Base-by-base conservation (phyloP, 2,113 vertebrate genomes). In the Regulus satrapa region DNA sequence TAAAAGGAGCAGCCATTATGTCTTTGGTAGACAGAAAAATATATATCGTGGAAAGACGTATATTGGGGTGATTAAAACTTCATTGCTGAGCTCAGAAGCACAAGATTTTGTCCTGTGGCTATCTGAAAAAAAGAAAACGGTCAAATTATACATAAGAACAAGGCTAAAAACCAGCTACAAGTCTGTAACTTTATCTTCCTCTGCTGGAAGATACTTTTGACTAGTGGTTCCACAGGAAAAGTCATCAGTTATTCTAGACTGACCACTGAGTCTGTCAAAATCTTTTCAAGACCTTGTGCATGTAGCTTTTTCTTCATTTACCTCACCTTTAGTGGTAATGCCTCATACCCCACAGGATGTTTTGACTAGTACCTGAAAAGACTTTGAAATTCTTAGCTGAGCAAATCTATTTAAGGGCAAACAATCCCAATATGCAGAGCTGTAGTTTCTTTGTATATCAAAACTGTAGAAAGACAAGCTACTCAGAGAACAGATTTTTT, bases 1-100 rank as follows among this genome's bases (percentile, higher is more conserved):
- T 99, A 98, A 98, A 98, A 98, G 97, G 82, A 97, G 97, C 81
- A 98, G 98, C 98, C 98, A 96, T 96, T 97, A 97, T 95, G 98
- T 98, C 98, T 97, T 97, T 74, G 77, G 98, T 94, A 98, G 98
- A 98, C 98, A 97, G 98, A 96, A 97, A 97, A 98, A 97, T 98
- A 97, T 95, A 98, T 92, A 95, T 95, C 67, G 71, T 95, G 90
- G 95, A 95, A 97, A 89, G 79, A 97, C 97, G 98, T 95, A 91
- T 96, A 97, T 97, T 96, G 89, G 94, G 84, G 97, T 96, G 97
- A 97, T 97, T 98, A 97, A 98, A 97, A 94, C 89, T 97, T 96
- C 96, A 97, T 95, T 91, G 96, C 95, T 94, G 88, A 95, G 82
- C 94, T 96, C 83, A 94, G 92, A 95, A 93, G 89, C 90, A 73